Conservation (phyloP, 2,113 vertebrate species). For the Papio anubis region DNA sequence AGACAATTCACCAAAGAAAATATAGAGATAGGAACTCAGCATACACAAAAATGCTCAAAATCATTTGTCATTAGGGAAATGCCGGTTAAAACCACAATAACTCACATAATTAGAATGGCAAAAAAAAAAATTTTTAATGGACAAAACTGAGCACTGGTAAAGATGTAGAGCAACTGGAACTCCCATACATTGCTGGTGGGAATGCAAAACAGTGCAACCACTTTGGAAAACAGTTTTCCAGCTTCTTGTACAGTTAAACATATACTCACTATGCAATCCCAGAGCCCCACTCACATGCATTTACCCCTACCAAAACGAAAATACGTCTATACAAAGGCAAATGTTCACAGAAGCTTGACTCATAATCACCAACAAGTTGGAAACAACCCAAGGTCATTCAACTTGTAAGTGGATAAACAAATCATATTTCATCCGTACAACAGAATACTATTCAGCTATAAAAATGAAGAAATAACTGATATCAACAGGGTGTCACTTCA, state of each 20-base stretch:
- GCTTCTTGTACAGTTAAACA: neutral
- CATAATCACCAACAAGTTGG: neutral
- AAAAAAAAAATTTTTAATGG: neutral
- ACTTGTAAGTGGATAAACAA: neutral
- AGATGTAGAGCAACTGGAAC: neutral
- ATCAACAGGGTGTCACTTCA: neutral
- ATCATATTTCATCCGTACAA: neutral
- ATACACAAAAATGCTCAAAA: neutral
- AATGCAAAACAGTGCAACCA: neutral
- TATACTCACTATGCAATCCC: neutral
- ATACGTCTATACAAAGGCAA: neutral
- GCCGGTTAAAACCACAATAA: neutral
- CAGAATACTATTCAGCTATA: neutral
- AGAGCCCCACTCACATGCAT: neutral
- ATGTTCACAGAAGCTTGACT: neutral
- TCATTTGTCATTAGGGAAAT: neutral
- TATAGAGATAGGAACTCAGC: neutral
- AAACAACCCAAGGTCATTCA: neutral
- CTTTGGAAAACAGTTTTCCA: neutral
- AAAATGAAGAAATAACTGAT: neutral
- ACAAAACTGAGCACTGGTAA: neutral
- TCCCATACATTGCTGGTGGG: neutral
- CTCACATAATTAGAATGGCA: neutral
- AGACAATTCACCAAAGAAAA: slow-evolving; percentile 6
- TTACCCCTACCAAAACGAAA: neutral